phyloP scores from a whole-genome alignment of 2,113 vertebrate species.

The Deroptyus accipitrinus region DNA sequence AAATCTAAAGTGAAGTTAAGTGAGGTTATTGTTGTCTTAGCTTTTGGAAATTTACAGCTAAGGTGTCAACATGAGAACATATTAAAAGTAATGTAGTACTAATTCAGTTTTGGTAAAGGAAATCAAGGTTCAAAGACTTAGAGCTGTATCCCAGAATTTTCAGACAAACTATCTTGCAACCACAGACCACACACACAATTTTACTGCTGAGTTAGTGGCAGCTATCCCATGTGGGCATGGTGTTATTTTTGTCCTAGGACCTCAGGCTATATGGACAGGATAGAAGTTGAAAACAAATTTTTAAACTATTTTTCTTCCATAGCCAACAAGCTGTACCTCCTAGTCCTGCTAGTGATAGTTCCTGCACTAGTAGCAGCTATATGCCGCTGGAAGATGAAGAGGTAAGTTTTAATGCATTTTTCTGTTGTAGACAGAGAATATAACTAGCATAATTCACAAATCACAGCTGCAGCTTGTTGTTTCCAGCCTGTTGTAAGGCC shows the following conservation, averaged over 20 bases:
- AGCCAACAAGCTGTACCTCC: conserved; percentile 52
- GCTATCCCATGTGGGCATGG: accelerated
- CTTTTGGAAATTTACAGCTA: background rate
- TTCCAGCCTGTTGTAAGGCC: background rate
- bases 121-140: background rate
- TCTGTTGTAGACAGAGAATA: background rate
- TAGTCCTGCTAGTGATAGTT: conserved; percentile 33
- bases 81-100: background rate
- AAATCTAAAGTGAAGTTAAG: background rate
- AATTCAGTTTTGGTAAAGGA: background rate
- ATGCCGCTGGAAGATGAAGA: conserved; percentile 67
- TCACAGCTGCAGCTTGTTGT: background rate
- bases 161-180: background rate
- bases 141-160: background rate
- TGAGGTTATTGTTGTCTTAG: background rate
- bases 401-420: conserved; percentile 67
- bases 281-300: background rate
- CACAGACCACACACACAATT: background rate
- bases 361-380: background rate
- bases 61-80: background rate
- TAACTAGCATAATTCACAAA: background rate
- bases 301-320: conserved; percentile 11
- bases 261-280: background rate
- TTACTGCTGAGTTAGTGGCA: background rate
- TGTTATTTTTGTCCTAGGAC: background rate